Conservation (phyloP, 2,113 vertebrate species). For the Trematomus loennbergii region DNA sequence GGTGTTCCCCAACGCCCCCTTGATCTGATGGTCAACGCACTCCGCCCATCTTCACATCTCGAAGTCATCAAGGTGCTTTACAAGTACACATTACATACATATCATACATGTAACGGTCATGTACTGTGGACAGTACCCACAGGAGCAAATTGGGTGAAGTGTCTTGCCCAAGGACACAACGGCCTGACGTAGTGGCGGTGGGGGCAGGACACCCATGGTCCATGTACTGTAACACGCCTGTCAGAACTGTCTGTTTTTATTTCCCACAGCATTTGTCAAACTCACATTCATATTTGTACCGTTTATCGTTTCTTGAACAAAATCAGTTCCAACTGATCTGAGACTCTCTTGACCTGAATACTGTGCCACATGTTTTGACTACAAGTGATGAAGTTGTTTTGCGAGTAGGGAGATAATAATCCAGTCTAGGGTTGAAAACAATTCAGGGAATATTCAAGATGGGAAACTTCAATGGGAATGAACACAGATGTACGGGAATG, state of each 20-base stretch:
- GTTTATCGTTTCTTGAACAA: slow-evolving; percentile 25
- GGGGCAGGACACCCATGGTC: slow-evolving; percentile 38
- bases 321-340: slow-evolving; percentile 8
- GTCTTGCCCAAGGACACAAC: too few species aligned
- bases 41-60: too few species aligned
- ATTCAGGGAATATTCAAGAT: neutral
- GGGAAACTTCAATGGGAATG: neutral
- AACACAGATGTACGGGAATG: neutral
- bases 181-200: too few species aligned
- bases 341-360: slow-evolving; percentile 12
- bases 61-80: too few species aligned
- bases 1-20: too few species aligned
- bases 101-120: too few species aligned
- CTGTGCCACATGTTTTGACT: neutral
- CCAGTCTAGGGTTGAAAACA: too few species aligned
- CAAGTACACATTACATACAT: too few species aligned
- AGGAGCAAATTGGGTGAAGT: too few species aligned
- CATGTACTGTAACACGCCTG: slow-evolving; percentile 41
- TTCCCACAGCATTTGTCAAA: slow-evolving; percentile 51
- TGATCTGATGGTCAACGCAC: too few species aligned
- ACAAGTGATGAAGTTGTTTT: neutral
- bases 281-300: slow-evolving; percentile 28
- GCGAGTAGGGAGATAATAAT: neutral
- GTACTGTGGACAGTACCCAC: too few species aligned
- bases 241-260: slow-evolving; percentile 47